Base-by-base conservation (phyloP, 2,888 invertebrate species). In the Tipula lateralis region DNA sequence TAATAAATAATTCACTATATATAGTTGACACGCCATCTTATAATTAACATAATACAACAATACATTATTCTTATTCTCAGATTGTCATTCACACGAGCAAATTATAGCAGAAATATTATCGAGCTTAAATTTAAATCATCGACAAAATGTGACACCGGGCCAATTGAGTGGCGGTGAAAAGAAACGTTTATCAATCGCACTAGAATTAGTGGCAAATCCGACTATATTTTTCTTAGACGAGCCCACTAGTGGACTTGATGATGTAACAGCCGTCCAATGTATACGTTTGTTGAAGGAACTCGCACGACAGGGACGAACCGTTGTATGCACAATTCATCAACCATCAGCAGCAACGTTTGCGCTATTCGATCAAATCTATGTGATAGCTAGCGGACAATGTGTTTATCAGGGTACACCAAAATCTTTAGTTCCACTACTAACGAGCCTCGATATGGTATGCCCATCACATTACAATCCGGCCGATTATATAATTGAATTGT, bases 201-300 rank as follows among this genome's bases (percentile, higher is more conserved):
- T 96, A 85, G 96, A 96, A 88, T 90, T 96, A 86, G 94, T 96
- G 85, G 95, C 95, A 89, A 96, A 96, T 89, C 96, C 96, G 0
- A 95, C 95, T 29, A 93, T 96, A 24, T 95, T 96, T 91, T 96
- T 96, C 89, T 91, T 96, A 87, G 96, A 96, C 88, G 96, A 96
- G 89, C 96, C 96, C 0, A 96, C 96, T 0, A 94, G 94, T 86
- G 94, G 94, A 0, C 87, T 94, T 86, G 94, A 94, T 88, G 93
- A 92, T 83, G 94, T 94, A 1, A 92, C 94, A 0, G 93, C 93
- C 0, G 90, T 91, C 0, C 92, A 93, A 87, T 93, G 93, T 86
- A 91, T 94, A 34, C 91, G 92, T 83, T 87, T 94, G 83, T 88
- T 94, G 81, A 91, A 91, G 29, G 91, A 91, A 82, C 87, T 94